A percentile compares a stretch with the other conserved stretches of the same genome.
Evolutionary conservation across 2,888 invertebrate species (phyloP).

Genomic region (Calephelis perditalis): DNA sequence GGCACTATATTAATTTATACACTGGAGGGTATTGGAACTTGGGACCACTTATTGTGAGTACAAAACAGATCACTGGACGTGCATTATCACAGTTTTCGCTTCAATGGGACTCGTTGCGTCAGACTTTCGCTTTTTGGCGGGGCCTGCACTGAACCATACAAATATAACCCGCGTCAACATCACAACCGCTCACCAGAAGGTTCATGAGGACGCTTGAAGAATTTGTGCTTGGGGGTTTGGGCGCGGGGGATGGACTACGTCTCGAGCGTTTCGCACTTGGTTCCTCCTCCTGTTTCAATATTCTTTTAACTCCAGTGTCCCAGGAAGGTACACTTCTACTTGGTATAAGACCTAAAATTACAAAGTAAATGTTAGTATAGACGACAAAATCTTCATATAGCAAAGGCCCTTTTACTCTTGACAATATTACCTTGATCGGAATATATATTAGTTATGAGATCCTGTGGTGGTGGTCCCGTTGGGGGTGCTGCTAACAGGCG

Average conservation of each 20-base stretch:
- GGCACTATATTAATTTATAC: conserved; percentile 51
- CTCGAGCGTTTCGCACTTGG: conserved; percentile 59
- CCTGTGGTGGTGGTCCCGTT: conserved; percentile 66
- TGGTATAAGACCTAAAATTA: conserved; percentile 57
- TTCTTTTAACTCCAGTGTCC: conserved; percentile 64
- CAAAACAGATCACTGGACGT: conserved; percentile 65
- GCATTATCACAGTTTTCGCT: conserved; percentile 70
- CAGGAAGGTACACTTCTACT: conserved; percentile 55
- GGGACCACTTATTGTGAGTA: conserved; percentile 32
- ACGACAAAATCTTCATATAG: no score
- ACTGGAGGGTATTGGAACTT: conserved; percentile 29
- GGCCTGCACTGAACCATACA: conserved; percentile 86
- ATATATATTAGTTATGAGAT: conserved; percentile 69
- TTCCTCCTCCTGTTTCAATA: conserved; percentile 60
- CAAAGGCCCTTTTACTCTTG: not conserved
- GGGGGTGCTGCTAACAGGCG: conserved; percentile 59
- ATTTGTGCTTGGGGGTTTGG: conserved; percentile 55
- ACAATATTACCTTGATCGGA: conserved; percentile 58
- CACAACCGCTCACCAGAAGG: conserved; percentile 96
- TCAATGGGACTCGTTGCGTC: conserved; percentile 38
- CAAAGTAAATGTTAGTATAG: not conserved
- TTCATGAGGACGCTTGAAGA: conserved; percentile 94
- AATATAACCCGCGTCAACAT: conserved; percentile 94
- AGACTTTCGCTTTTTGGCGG: conserved; percentile 67
- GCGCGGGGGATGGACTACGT: conserved; percentile 59